Base-by-base conservation (phyloP, 2,113 vertebrate genomes). In the Candoia aspera region DNA sequence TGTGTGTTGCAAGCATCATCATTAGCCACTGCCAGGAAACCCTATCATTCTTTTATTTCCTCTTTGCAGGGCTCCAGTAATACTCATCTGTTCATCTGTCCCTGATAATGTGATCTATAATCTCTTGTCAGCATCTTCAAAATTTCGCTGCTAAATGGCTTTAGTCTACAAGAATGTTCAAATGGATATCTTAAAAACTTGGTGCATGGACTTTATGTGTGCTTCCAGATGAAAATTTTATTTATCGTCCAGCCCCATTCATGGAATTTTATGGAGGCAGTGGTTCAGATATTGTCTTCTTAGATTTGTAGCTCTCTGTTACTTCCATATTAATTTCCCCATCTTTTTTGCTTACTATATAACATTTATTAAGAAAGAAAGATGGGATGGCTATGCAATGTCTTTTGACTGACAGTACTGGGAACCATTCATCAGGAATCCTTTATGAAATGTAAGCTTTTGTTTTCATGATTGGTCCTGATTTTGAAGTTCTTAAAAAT, bases 401-500 rank as follows among this genome's bases (percentile, higher is more conserved):
- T 21, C 33, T 79, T 79, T 79, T 79, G 33, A 17, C 37, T 79
- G 33, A 33, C 37, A 37, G 73, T 33, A 68, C 64, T 33, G 29
- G n/a, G 64, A 68, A n/a, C 29, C 29, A 68, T 21, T 79, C 17
- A 79, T 79, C 73, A 79, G 73, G 8, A 79, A 79, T 2, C 17
- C 33, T 42, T 79, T 0, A 12, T 62, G 49, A 92, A 88, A 94
- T 89, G 26, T 60, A 94, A 13, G 90, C 92, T 3, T 92, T 91
- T 91, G n/a, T 88, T 94, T 93, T 94, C 85, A 93, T 92, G n/a
- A n/a, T 60, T 13, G 60, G 11, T 62, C 59, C 6, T 91, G 93
- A 93, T 59, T 57, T 83, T 21, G 10, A 94, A 90, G 92, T 84
- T 1, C 8, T 88, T 33, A 91, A 89, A 37, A 68, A 58, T 86